Percentiles rank a stretch among this genome's conserved stretches.
phyloP scores from a whole-genome alignment of 2,888 invertebrate genomes.

The Heliconius aoede region DNA sequence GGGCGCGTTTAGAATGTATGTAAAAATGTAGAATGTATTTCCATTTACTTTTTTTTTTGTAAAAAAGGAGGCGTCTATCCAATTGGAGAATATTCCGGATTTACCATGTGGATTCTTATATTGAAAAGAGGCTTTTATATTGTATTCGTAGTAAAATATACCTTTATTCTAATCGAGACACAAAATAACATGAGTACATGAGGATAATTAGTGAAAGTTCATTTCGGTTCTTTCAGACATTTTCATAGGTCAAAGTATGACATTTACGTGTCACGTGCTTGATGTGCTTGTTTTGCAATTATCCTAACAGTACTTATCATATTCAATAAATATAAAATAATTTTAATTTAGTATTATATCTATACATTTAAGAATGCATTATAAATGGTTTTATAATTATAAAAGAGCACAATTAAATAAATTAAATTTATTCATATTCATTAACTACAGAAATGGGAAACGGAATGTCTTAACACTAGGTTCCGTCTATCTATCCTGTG shows the following conservation, averaged over 20 bases:
- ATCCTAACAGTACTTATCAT: neutral
- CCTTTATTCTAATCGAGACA: neutral
- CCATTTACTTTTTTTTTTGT: too few species aligned
- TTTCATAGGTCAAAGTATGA: constrained; percentile 19
- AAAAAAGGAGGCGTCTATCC: too few species aligned
- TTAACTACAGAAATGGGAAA: too few species aligned
- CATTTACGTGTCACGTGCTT: constrained; percentile 8
- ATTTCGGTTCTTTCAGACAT: neutral
- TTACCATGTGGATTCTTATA: neutral
- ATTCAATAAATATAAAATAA: neutral
- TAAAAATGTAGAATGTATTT: too few species aligned
- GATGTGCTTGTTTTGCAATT: neutral
- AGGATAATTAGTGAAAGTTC: constrained; percentile 26
- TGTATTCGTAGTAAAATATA: neutral
- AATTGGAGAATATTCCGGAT: too few species aligned
- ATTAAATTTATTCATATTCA: too few species aligned
- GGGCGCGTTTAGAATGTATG: too few species aligned
- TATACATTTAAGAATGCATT: neutral
- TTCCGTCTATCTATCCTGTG: too few species aligned
- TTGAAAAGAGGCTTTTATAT: neutral
- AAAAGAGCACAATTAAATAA: too few species aligned
- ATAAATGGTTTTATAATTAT: too few species aligned
- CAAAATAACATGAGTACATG: neutral
- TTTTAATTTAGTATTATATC: neutral
- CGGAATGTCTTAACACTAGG: too few species aligned